Conservation (phyloP, 2,888 invertebrate species). For the Tinea trinotella region DNA sequence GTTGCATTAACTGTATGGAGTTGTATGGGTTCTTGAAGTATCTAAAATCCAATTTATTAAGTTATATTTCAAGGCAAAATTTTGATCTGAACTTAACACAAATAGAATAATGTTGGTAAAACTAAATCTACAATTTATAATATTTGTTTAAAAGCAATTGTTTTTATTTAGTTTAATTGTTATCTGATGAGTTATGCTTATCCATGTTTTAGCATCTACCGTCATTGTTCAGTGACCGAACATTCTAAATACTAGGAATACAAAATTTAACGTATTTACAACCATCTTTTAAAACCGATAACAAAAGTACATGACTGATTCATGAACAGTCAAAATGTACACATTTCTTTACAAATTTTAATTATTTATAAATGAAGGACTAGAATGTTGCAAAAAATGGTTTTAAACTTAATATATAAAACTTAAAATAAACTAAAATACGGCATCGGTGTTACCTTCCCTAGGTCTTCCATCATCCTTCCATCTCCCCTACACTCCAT, state of each 20-base stretch:
- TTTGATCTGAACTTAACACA: slow-evolving; percentile 17
- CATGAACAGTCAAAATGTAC: slow-evolving; percentile 64
- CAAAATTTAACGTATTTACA: slow-evolving; percentile 74
- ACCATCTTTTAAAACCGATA: slow-evolving; percentile 61
- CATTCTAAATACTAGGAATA: slow-evolving; percentile 69
- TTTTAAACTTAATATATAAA: slow-evolving; percentile 6
- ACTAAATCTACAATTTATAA: slow-evolving; percentile 24
- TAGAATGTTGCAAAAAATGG: slow-evolving; percentile 40
- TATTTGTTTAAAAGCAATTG: slow-evolving; percentile 32
- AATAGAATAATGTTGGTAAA: slow-evolving; percentile 24
- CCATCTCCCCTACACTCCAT: neutral
- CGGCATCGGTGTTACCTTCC: slow-evolving; percentile 4
- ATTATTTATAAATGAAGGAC: slow-evolving; percentile 37
- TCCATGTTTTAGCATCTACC: slow-evolving; percentile 41
- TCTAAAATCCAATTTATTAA: slow-evolving; percentile 10
- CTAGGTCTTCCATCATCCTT: neutral
- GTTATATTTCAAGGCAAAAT: slow-evolving; percentile 32
- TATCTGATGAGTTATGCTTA: slow-evolving; percentile 27
- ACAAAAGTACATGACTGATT: slow-evolving; percentile 64
- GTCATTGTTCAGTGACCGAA: slow-evolving; percentile 52
- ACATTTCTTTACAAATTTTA: slow-evolving; percentile 43
- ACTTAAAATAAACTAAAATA: slow-evolving; percentile 22
- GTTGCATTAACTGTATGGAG: slow-evolving; percentile 63
- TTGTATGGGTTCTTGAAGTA: slow-evolving; percentile 49
- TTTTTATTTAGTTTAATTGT: slow-evolving; percentile 34